Evolutionary conservation across 2,797 vertebrate genomes (phyloP).

Genomic region (Cynodonichthys magdalenae): DNA sequence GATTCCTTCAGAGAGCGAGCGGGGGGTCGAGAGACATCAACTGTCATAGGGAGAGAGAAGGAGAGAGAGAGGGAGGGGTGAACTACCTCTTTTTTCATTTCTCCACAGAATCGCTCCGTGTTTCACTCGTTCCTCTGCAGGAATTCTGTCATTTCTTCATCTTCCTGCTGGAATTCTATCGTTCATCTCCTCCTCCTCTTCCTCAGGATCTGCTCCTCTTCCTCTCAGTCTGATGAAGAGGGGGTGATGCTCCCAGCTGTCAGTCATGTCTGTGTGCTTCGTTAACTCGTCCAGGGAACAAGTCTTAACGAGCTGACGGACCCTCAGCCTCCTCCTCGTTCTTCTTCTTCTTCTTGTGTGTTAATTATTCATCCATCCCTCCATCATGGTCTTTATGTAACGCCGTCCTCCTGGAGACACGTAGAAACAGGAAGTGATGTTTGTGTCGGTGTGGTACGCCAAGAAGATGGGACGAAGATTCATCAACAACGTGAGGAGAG

Average conservation of each 20-base stretch:
- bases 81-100: conserved; percentile 29
- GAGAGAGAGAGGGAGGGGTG: conserved; percentile 1
- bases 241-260: conserved; percentile 31
- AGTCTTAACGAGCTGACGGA: conserved; percentile 13
- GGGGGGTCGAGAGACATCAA: conserved; percentile 3
- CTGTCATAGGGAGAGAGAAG: accelerated
- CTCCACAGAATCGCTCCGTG: conserved; percentile 1
- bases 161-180: not conserved
- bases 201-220: not conserved
- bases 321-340: not conserved
- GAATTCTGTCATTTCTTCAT: not conserved
- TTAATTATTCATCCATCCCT: conserved; percentile 54
- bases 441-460: conserved; percentile 83
- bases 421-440: conserved; percentile 65
- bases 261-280: conserved; percentile 40
- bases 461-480: conserved; percentile 78
- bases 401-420: conserved; percentile 12
- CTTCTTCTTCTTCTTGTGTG: not conserved
- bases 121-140: conserved; percentile 8
- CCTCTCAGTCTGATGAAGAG: conserved; percentile 7
- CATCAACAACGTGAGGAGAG: conserved; percentile 74
- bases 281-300: conserved; percentile 19
- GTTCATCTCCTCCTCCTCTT: no score
- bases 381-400: conserved; percentile 61
- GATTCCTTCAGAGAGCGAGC: conserved; percentile 54